Evolutionary conservation across 2,888 invertebrate species (phyloP).

Genomic region (Philhelius pedissequus): DNA sequence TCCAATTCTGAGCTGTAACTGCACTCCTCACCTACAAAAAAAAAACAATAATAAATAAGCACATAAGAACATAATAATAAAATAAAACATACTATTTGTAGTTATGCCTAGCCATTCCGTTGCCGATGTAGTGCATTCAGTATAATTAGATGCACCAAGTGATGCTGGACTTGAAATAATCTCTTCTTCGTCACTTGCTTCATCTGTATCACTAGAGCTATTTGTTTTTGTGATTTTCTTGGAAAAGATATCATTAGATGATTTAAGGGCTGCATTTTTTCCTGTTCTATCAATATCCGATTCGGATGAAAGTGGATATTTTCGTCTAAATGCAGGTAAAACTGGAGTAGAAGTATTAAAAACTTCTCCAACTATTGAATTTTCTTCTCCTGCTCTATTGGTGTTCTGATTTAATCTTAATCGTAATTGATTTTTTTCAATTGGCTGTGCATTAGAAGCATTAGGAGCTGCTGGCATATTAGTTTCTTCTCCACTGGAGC

Average conservation of each 20-base stretch:
- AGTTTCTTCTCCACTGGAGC: slow-evolving; percentile 83
- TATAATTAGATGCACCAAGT: slow-evolving; percentile 77
- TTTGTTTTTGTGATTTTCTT: slow-evolving; percentile 71
- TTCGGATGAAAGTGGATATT: slow-evolving; percentile 69
- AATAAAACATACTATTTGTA: slow-evolving; percentile 85
- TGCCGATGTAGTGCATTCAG: slow-evolving; percentile 83
- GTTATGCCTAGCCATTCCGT: slow-evolving; percentile 94
- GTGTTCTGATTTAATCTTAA: slow-evolving; percentile 71
- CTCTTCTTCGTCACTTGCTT: slow-evolving; percentile 81
- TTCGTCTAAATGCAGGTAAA: slow-evolving; percentile 46
- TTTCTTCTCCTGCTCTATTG: slow-evolving; percentile 35
- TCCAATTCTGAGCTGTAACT: slow-evolving; percentile 90
- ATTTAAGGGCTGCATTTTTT: slow-evolving; percentile 10
- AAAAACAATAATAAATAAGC: background rate
- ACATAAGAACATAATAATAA: no score
- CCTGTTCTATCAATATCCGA: slow-evolving; percentile 69
- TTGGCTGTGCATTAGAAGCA: slow-evolving; percentile 15
- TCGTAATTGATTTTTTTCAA: slow-evolving; percentile 71
- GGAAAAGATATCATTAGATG: slow-evolving; percentile 53
- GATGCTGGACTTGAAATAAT: slow-evolving; percentile 82
- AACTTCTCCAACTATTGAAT: slow-evolving; percentile 18
- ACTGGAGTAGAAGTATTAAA: slow-evolving; percentile 11
- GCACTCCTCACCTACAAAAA: slow-evolving; percentile 84
- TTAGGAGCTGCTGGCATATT: background rate
- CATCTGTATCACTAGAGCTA: slow-evolving; percentile 77